Evolutionary conservation across 1,140 invertebrate genomes (phyloP).

Genomic region (Conus betulinus): DNA sequence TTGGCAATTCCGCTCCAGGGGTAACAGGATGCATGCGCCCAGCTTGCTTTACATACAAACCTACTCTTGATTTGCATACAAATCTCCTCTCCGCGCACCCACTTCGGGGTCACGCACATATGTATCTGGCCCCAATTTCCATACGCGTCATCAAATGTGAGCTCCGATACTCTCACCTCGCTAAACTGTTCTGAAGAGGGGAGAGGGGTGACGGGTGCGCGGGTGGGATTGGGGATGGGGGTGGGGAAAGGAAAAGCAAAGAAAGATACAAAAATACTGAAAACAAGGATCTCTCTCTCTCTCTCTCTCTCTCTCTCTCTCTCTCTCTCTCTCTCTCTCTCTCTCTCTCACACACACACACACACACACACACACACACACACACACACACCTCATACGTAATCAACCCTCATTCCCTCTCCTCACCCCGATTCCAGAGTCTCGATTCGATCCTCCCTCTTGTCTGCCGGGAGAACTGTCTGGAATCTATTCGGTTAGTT

Average conservation of each 20-base stretch:
- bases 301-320: not conserved
- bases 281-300: not conserved
- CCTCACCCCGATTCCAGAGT: too few species aligned
- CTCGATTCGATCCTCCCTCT: too few species aligned
- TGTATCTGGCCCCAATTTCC: too few species aligned
- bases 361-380: conserved; percentile 1
- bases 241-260: not conserved
- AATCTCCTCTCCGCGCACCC: not conserved
- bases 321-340: not conserved
- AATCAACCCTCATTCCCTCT: too few species aligned
- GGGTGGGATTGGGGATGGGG: not conserved
- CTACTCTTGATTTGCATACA: not conserved
- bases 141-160: too few species aligned
- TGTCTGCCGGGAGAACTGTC: too few species aligned
- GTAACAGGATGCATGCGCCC: not conserved
- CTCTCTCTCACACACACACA: not conserved
- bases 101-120: not conserved
- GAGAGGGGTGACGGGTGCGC: not conserved
- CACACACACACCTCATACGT: not conserved
- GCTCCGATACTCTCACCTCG: too few species aligned
- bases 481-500: too few species aligned
- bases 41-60: not conserved
- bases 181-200: too few species aligned
- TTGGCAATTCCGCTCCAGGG: not conserved
- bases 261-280: not conserved